Conservation (phyloP, 2,888 invertebrate genomes). For the Germaria angustata region DNA sequence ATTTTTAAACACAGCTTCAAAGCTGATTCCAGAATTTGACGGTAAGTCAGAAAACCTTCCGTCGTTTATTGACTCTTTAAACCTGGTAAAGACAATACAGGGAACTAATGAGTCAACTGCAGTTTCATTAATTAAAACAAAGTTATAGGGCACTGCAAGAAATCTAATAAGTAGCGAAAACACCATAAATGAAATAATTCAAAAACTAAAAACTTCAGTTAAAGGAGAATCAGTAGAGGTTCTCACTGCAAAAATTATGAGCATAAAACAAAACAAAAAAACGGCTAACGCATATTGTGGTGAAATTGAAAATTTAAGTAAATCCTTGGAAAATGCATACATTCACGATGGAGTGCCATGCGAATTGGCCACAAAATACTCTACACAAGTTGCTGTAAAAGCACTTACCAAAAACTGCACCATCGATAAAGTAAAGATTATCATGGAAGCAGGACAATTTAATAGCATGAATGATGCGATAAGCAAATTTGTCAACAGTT, state of each 20-base stretch:
- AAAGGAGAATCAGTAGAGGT: slow-evolving; percentile 23
- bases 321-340: background rate
- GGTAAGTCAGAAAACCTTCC: slow-evolving; percentile 37
- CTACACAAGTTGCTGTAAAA: background rate
- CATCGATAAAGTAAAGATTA: background rate
- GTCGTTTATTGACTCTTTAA: background rate
- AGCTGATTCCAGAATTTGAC: slow-evolving; percentile 19
- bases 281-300: background rate
- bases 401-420: background rate
- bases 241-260: background rate
- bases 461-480: slow-evolving; percentile 48
- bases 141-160: slow-evolving; percentile 17
- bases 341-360: background rate
- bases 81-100: slow-evolving; percentile 21
- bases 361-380: background rate
- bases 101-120: background rate
- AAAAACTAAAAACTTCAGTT: background rate
- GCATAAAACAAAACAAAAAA: slow-evolving; percentile 3
- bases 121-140: slow-evolving; percentile 3
- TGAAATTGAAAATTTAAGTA: background rate
- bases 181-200: background rate
- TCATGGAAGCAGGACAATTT: slow-evolving; percentile 47
- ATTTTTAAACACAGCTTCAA: slow-evolving; percentile 32
- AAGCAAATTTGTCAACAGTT: too few species aligned
- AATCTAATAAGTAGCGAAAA: slow-evolving; percentile 15